Conservation (phyloP, 1,140 invertebrate species). For the Ooceraea biroi region DNA sequence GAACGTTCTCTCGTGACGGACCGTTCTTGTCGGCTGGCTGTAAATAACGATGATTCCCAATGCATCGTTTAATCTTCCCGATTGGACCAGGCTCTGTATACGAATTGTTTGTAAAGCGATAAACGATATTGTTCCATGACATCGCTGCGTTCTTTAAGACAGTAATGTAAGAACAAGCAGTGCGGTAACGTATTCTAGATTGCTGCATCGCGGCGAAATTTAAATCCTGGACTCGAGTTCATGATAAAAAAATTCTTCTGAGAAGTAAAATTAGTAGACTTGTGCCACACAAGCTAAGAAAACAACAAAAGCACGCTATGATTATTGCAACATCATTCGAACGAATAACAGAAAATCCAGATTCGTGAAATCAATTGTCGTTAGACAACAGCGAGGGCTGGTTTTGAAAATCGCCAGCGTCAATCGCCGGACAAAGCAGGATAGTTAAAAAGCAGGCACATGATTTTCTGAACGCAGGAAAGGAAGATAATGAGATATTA, state of each 20-base stretch:
- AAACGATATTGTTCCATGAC: neutral
- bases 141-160: neutral
- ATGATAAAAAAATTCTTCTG: neutral
- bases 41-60: conserved; percentile 46
- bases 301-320: too few relatives aligned
- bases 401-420: too few relatives aligned
- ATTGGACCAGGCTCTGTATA: conserved; percentile 39
- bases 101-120: conserved; percentile 51
- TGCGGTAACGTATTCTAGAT: neutral
- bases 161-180: conserved; percentile 19
- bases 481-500: too few relatives aligned
- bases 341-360: too few relatives aligned
- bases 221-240: conserved; percentile 11
- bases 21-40: conserved; percentile 15
- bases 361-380: too few relatives aligned
- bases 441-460: too few relatives aligned
- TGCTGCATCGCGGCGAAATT: neutral
- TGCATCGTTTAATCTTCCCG: conserved; percentile 21
- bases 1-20: conserved; percentile 18
- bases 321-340: too few relatives aligned
- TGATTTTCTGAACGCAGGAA: too few relatives aligned
- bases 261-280: neutral
- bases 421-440: too few relatives aligned
- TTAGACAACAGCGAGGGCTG: too few relatives aligned
- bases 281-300: too few relatives aligned